Base-by-base conservation (phyloP, 2,113 vertebrate species). In the Lagopus muta region DNA sequence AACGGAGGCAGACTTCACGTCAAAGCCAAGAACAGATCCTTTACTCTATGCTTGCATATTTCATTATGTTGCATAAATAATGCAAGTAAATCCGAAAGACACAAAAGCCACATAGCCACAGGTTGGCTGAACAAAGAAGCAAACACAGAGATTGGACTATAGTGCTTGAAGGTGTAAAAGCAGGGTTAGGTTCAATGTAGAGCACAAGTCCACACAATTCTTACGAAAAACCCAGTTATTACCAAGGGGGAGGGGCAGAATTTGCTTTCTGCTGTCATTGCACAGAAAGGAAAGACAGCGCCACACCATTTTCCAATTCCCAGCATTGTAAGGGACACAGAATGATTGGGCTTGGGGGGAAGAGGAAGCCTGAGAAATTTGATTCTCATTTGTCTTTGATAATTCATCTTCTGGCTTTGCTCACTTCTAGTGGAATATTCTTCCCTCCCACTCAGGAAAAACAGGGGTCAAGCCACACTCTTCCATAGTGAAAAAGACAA, bases 31-130 rank as follows among this genome's bases (percentile, higher is more conserved):
- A 82, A 75, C 5, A 4, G 94, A 96, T 97, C 92, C 45, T 93
- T 96, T 97, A 91, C 94, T 91, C 87, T 90, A 62, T 95, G 88
- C 82, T 83, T 96, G 96, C 95, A 97, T 96, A 96, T 97, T 97
- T 97, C 86, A 97, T 96, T 94, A 81, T 93, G 87, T 82, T 78
- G n/a, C 89, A 96, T 97, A 88, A 96, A 97, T 97, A 96, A 97
- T 97, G 94, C 89, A 97, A 45, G 78, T 91, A 95, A 96, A 97
- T 95, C 95, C 24, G 20, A 94, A 97, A 93, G 93, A 72, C 65
- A 96, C 95, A 96, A 95, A 96, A 96, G 95, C 88, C 92, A 78
- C 85, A 45, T 72, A 92, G 93, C 82, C 70, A 95, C 92, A 92
- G 93, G 95, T 96, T 94, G 91, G 72, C 89, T 82, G 89, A 95